phyloP scores from a whole-genome alignment of 2,888 invertebrate genomes.

The Mythimna pallens region DNA sequence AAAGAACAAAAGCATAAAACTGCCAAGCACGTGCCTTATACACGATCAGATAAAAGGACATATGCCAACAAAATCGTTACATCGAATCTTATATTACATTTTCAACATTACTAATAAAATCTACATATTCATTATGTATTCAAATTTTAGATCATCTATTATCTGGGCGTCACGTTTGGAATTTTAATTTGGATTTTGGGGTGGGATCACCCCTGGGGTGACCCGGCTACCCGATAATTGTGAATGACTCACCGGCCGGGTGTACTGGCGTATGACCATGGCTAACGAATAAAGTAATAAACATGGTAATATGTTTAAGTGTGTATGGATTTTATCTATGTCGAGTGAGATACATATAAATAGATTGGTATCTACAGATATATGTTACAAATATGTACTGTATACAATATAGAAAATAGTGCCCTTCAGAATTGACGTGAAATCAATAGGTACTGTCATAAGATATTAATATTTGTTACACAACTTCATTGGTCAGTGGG shows the following conservation, averaged over 20 bases:
- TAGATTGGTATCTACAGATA: background rate
- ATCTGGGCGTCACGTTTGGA: constrained; percentile 75
- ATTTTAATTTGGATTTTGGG: constrained; percentile 83
- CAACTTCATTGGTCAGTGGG: too few species aligned
- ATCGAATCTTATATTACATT: constrained; percentile 56
- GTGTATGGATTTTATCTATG: constrained; percentile 9
- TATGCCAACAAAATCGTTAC: constrained; percentile 31
- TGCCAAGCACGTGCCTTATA: constrained; percentile 34
- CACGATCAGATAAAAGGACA: constrained; percentile 34
- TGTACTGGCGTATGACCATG: constrained; percentile 17
- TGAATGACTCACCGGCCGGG: constrained; percentile 75
- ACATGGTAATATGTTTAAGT: constrained; percentile 31
- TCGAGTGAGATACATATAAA: background rate
- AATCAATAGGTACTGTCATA: too few species aligned
- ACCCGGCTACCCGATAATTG: constrained; percentile 76
- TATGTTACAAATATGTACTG: background rate
- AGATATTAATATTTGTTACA: too few species aligned
- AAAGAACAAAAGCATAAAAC: constrained; percentile 28
- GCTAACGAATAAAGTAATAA: constrained; percentile 46
- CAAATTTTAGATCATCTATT: constrained; percentile 79
- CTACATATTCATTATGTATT: constrained; percentile 70
- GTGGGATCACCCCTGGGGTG: constrained; percentile 71
- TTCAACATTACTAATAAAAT: constrained; percentile 62
- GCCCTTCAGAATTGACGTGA: too few species aligned
- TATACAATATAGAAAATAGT: background rate